Evolutionary conservation across 2,888 invertebrate species (phyloP).

Genomic region (Acanthococcus lagerstroemiae): DNA sequence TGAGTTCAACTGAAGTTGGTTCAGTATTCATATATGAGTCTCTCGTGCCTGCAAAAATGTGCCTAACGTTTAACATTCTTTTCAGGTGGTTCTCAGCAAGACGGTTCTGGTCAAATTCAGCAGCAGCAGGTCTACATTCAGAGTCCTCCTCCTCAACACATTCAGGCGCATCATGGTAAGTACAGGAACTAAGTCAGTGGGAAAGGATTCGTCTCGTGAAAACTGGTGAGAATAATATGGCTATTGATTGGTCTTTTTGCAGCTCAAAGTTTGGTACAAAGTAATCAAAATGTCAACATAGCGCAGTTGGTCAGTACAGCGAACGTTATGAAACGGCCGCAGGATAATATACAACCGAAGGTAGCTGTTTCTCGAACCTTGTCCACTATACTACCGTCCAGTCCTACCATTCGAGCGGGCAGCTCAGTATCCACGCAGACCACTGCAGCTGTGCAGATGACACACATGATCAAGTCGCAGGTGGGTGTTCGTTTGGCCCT

Average conservation of each 20-base stretch:
- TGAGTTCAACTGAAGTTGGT: conserved; percentile 37
- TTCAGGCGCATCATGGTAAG: conserved; percentile 60
- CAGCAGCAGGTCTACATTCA: conserved; percentile 64
- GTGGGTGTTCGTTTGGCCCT: too few relatives aligned
- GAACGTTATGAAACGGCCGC: conserved; percentile 31
- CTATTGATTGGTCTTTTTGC: neutral
- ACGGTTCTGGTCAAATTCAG: conserved; percentile 43
- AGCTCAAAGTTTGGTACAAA: conserved; percentile 34
- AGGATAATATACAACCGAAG: conserved; percentile 46
- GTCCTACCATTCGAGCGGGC: conserved; percentile 49
- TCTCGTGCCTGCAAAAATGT: too few relatives aligned
- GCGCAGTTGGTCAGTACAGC: conserved; percentile 33
- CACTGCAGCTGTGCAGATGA: conserved; percentile 43
- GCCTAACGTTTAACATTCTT: neutral
- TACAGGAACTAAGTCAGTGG: conserved; percentile 32
- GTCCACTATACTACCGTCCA: conserved; percentile 25
- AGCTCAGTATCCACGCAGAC: conserved; percentile 82
- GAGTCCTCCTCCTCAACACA: conserved; percentile 59
- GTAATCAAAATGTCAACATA: conserved; percentile 33
- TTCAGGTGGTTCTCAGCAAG: conserved; percentile 50
- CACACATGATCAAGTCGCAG: conserved; percentile 38
- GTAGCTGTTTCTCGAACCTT: conserved; percentile 33
- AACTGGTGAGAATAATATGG: neutral
- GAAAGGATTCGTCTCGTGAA: neutral
- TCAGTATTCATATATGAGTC: neutral